These are phyloP conservation scores for Apantesis nais DNA, from an alignment of 2,888 invertebrate species.

Conservation along the genomic window DNA sequence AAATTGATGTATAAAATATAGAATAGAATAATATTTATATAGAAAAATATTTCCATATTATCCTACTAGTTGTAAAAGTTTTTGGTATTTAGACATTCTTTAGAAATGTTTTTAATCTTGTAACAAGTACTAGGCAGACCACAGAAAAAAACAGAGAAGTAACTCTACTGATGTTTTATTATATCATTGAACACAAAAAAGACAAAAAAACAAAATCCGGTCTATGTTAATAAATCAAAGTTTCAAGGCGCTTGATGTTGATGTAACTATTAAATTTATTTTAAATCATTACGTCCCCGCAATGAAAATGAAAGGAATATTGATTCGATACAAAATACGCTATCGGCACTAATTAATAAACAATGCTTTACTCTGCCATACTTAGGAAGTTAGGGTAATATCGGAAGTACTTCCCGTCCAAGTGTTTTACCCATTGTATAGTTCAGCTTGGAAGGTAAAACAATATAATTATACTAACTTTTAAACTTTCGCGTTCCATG, in stretches of 20 bases:
- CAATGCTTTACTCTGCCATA: conserved; percentile 10
- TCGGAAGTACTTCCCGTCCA: conserved; percentile 35
- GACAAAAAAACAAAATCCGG: too few species aligned
- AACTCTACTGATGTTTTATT: too few species aligned
- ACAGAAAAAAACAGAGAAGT: neutral
- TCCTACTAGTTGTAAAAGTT: neutral
- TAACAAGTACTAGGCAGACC: neutral
- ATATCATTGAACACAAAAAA: too few species aligned
- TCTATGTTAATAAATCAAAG: too few species aligned
- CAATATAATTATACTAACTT: neutral
- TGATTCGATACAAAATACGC: conserved; percentile 3
- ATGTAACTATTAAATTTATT: neutral
- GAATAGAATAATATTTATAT: too few species aligned
- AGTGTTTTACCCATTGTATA: conserved; percentile 30
- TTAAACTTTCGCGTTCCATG: too few species aligned
- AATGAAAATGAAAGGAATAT: neutral
- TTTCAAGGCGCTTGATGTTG: neutral
- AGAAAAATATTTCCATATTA: too few species aligned
- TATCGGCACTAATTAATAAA: conserved; percentile 16
- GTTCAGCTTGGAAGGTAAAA: neutral
- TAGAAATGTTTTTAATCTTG: neutral
- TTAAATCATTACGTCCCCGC: neutral
- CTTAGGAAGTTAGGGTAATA: conserved; percentile 19
- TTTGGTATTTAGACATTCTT: neutral
- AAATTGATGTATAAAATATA: too few species aligned